Evolutionary conservation across 2,888 invertebrate species (phyloP).

Genomic region (Trissonchulus latispiculum): DNA sequence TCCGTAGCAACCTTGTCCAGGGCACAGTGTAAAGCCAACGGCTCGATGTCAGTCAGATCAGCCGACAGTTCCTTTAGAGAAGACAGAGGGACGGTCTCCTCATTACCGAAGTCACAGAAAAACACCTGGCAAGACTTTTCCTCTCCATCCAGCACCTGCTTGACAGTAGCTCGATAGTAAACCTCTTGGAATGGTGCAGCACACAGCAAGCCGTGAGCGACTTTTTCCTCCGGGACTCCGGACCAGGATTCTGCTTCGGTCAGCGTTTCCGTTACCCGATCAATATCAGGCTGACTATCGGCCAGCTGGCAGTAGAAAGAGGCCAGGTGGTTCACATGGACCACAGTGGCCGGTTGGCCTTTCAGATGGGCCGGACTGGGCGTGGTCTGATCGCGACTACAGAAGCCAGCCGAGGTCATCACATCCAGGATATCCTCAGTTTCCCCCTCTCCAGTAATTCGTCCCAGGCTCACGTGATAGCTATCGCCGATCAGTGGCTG

Average conservation of each 20-base stretch:
- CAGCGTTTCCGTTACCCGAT: not conserved
- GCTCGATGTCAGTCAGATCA: not conserved
- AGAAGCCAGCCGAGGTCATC: not conserved
- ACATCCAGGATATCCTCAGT: not conserved
- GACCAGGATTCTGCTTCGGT: not conserved
- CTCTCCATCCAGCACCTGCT: too few relatives aligned
- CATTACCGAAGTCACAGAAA: not conserved
- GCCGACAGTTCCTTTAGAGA: not conserved
- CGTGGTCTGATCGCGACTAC: not conserved
- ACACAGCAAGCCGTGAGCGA: not conserved
- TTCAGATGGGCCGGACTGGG: not conserved
- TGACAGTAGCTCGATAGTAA: not conserved
- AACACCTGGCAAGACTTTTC: not conserved
- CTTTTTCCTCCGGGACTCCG: not conserved
- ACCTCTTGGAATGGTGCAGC: not conserved
- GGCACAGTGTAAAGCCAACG: not conserved
- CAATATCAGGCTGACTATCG: not conserved
- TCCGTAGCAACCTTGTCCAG: not conserved
- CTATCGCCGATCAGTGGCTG: not conserved
- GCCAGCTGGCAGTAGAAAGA: not conserved
- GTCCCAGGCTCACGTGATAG: constrained; percentile 9
- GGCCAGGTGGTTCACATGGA: not conserved
- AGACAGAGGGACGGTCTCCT: not conserved
- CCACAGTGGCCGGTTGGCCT: not conserved
- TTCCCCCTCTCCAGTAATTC: not conserved